Evolutionary conservation across 2,797 vertebrate genomes (phyloP), one percentile per base, ranked within the genome.

Genomic region (Fratercula arctica): DNA sequence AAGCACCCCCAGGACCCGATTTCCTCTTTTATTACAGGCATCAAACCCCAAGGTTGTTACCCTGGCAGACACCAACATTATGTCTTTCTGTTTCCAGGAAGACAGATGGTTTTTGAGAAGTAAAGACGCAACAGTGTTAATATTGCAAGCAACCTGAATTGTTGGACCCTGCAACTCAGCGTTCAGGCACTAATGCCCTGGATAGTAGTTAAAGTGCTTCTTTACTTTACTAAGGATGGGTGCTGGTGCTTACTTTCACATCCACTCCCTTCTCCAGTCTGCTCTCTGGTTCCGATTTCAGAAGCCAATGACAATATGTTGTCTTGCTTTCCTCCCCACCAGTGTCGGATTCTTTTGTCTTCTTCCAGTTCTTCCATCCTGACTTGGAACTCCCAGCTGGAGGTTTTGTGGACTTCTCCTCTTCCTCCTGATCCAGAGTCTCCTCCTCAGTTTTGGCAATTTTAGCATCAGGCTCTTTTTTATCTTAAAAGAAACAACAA

Each of bases 201-300:
- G 43, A 18, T 6, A 37, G 45, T 7, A 31, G 56, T 59, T 84
- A 20, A 79, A 63, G 21, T 46, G 63, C 67, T 87, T 51, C 64
- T 67, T 1, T 11, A 11, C 64, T 72, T 16, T n/a, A 59, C 70
- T 64, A 45, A 61, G 69, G n/a, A 39, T 8, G 28, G 69, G 14
- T 19, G 54, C 43, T 23, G 6, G 73, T 51, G 67, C 96, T 97
- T 97, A 99, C 99, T 98, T 99, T 99, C 95, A 99, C 96, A 59
- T 99, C 99, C 31, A 99, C 96, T 43, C 99, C 99, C 11, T 99
- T 99, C 97, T 99, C 98, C 14, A 99, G 96, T 70, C 99, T 98
- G 96, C 98, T 99, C 95, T 99, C 99, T 1, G 99, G 99, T 91
- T 99, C 99, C 10, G 99, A 99, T 96, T 99, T 99, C 99, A 99